Base-by-base conservation (phyloP, 2,113 vertebrate species). In the Neodon shergylaensis region DNA sequence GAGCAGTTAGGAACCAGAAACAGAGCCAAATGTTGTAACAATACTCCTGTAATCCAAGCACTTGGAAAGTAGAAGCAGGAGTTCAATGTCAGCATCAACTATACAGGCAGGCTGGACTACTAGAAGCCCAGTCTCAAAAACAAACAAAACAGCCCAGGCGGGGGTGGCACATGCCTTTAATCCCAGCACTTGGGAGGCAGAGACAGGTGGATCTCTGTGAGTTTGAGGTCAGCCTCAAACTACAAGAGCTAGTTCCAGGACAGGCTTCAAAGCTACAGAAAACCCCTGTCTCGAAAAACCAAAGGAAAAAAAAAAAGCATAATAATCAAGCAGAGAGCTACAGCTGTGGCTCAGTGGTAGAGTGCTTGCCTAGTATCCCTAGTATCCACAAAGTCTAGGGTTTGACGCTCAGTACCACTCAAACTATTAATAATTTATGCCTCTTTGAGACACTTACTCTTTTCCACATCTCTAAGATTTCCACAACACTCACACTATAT, bases 351-450 rank as follows among this genome's bases (percentile, higher is more conserved):
- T 49, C 63, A 22, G 28, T 42, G 81, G 26, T 44, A 26, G 3
- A 19, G 14, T 47, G 16, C 33, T 36, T 66, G 63, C 63, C 28
- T 86, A 36, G 33, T 26, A 44, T 47, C 28, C 63, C 28, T 86
- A 36, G 33, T 26, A 44, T 47, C 28, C 42, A 68, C 31, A 47
- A 24, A 31, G 17, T 47, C 31, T 68, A 68, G 26, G 14, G 28
- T 22, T 22, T 68, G 31, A 86, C 7, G 68, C 17, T 42, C 44
- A 66, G 28, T 11, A 68, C 5, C 42, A 86, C 21, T 21, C 42
- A 86, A 94, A 95, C 90, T 95, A 85, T 54, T 72, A 91, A 47
- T 73, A 90, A 95, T 85, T 42, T 44, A 22, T 70, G 5, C 74
- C 28, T 92, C 79, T 92, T 28, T 21, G 39, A 42, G 26, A 44